Conservation (phyloP, 2,797 vertebrate genomes). For the Muscicapa comitata region DNA sequence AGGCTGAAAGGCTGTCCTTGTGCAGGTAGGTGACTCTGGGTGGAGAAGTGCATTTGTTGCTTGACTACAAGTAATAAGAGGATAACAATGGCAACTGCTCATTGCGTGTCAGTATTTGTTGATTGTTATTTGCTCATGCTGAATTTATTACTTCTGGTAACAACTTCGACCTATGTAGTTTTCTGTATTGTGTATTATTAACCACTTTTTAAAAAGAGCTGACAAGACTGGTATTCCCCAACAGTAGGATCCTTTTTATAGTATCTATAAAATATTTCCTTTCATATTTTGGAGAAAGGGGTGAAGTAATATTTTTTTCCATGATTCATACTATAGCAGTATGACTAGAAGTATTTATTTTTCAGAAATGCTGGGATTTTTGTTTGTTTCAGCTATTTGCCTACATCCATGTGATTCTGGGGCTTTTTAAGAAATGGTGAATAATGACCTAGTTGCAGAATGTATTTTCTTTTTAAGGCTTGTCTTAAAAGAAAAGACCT, state of each 20-base stretch:
- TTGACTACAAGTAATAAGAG: background rate
- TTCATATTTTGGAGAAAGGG: background rate
- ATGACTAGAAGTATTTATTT: background rate
- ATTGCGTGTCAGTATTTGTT: background rate
- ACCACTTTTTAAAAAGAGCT: background rate
- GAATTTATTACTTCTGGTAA: background rate
- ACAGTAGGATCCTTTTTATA: background rate
- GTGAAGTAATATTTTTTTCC: background rate
- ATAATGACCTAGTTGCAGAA: background rate
- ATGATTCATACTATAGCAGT: background rate
- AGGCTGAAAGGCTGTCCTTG: background rate
- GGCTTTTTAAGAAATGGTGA: background rate
- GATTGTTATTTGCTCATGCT: background rate
- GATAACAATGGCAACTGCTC: background rate
- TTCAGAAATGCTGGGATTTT: background rate
- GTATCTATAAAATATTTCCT: background rate
- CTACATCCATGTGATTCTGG: background rate
- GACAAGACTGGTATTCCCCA: background rate
- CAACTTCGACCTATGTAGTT: background rate
- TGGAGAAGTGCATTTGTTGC: background rate
- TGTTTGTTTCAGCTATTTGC: constrained; percentile 1
- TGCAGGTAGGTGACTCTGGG: background rate
- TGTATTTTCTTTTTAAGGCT: background rate
- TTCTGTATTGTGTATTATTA: background rate
- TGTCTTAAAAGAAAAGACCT: background rate